Conservation (phyloP, 1,140 invertebrate genomes). For the Octopus bimaculoides region DNA sequence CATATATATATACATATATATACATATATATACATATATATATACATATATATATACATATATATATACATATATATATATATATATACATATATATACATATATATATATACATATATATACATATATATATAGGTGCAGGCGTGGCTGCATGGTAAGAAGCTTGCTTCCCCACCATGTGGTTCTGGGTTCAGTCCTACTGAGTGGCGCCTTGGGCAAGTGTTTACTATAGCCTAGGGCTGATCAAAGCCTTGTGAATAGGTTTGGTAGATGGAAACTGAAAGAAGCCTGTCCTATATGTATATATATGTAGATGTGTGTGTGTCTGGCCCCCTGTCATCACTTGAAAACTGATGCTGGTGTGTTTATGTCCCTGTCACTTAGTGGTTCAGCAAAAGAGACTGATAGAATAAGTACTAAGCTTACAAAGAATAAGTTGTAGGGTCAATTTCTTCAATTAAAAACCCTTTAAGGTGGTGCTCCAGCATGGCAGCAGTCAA, state of each 20-base stretch:
- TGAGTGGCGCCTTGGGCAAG: not conserved
- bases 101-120: constrained; percentile 15
- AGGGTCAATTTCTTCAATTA: too few species aligned
- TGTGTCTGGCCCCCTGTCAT: too few species aligned
- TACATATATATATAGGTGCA: constrained; percentile 53
- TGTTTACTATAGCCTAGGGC: not conserved
- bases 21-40: not conserved
- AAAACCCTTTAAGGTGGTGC: too few species aligned
- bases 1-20: constrained; percentile 13
- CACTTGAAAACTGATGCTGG: too few species aligned
- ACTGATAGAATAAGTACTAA: too few species aligned
- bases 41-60: constrained; percentile 10
- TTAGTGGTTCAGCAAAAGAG: too few species aligned
- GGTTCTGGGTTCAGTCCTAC: not conserved
- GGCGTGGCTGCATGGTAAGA: not conserved
- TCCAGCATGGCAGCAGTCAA: too few species aligned
- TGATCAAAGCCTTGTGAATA: not conserved
- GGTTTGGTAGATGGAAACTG: not conserved
- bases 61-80: constrained; percentile 11
- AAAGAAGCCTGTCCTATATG: not conserved
- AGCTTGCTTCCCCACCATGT: not conserved
- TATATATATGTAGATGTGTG: too few species aligned
- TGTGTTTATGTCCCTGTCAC: too few species aligned
- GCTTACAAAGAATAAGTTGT: too few species aligned
- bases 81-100: constrained; percentile 12